Evolutionary conservation across 1,140 invertebrate genomes (phyloP), one percentile per base, ranked within the genome.

Genomic region (Apis florea): DNA sequence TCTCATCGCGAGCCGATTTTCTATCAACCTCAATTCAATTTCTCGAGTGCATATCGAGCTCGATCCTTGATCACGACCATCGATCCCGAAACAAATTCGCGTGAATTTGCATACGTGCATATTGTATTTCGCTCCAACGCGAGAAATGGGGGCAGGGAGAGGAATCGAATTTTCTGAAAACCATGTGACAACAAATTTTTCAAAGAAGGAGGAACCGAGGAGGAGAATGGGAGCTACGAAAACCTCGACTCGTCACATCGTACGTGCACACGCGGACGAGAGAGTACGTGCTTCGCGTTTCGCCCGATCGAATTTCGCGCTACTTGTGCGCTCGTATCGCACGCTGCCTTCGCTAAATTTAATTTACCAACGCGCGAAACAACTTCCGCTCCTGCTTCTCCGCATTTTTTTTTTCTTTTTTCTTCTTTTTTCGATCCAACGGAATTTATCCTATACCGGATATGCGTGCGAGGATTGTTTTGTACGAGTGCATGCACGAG

Each of bases 251-350:
- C 78, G 78, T 74, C 79, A 64, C 71, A 26, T 19, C 15, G 49
- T 26, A 51, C 75, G 66, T 63, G 51, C 53, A 82, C 75, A 64
- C 74, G 74, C 40, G 17, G 26, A 58, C 58, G 70, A 31, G 75
- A 31, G 58, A 8, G 54, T 76, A 79, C 74, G 81, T 79, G 81
- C 67, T 70, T 79, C 74, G 51, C 75, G 81, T 79, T 83, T 79
- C 81, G 81, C 56, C 31, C 81, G 75, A 83, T 83, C 81, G 75
- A 83, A 79, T 83, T 79, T 79, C 40, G 58, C 81, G 81, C 49
- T 66, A 71, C 81, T 61, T 63, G 19, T 54, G n/a, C 12, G 49
- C 40, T 12, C 31, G 21, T 68, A 76, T 54, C 54, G 40, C 40
- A 58, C 75, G 56, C n/a, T 31, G 59, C 53, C 58, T 66, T 47